Evolutionary conservation across 1,140 invertebrate species (phyloP).

Genomic region (Euwallacea similis): DNA sequence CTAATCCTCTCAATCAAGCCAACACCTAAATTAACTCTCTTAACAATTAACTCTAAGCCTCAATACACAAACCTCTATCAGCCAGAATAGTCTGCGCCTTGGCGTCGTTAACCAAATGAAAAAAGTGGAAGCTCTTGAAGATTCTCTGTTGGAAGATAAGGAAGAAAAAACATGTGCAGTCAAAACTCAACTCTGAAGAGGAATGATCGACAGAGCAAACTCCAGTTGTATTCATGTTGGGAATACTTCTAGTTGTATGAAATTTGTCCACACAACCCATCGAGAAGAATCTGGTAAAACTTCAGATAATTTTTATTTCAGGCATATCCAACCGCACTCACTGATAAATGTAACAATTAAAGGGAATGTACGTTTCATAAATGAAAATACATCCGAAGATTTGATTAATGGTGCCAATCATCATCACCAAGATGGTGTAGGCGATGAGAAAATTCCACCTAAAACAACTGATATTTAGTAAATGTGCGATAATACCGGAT

Average conservation of each 20-base stretch:
- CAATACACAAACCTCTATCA: slow-evolving; percentile 16
- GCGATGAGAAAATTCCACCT: slow-evolving; percentile 30
- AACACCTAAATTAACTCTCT: slow-evolving; percentile 13
- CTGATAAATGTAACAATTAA: slow-evolving; percentile 5
- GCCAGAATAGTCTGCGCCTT: slow-evolving; percentile 26
- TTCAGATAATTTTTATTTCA: not conserved
- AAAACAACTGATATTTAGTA: slow-evolving; percentile 4
- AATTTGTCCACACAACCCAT: slow-evolving; percentile 32
- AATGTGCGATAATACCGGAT: no score
- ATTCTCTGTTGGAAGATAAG: slow-evolving; percentile 27
- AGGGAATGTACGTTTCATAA: not conserved
- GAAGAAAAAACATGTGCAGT: slow-evolving; percentile 26
- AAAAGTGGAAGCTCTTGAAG: slow-evolving; percentile 30
- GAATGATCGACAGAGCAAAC: not conserved
- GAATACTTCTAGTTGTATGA: slow-evolving; percentile 3
- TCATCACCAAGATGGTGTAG: slow-evolving; percentile 29
- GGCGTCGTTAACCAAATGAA: slow-evolving; percentile 26
- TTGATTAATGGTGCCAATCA: slow-evolving; percentile 11
- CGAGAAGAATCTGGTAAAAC: slow-evolving; percentile 16
- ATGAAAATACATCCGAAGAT: slow-evolving; percentile 31
- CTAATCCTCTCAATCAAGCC: slow-evolving; percentile 12
- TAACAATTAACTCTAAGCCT: not conserved
- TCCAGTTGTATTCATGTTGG: not conserved
- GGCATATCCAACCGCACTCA: not conserved
- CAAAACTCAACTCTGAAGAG: slow-evolving; percentile 8